These are phyloP conservation scores for Betta splendens DNA, from an alignment of 2,797 vertebrate species.

Conservation along the genomic window DNA sequence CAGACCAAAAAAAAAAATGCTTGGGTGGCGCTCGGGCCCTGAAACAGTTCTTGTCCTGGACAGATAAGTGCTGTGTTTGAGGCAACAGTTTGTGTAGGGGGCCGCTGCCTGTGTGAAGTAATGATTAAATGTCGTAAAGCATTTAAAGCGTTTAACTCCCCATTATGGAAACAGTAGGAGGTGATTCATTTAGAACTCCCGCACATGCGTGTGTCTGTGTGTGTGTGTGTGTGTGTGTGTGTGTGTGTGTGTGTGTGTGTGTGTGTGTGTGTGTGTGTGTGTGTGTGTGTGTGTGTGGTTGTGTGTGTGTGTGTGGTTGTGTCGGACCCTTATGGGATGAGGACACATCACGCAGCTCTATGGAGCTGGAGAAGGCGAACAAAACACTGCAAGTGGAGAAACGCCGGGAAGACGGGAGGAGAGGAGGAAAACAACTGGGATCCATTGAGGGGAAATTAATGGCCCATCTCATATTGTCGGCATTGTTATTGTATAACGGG, in stretches of 20 bases:
- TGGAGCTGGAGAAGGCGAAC: conserved; percentile 50
- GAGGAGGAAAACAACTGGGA: conserved; percentile 67
- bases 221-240: conserved; percentile 22
- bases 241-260: too few relatives aligned
- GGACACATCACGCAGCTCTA: conserved; percentile 42
- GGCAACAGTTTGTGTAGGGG: conserved; percentile 27
- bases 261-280: neutral
- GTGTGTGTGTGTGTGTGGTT: conserved; percentile 38
- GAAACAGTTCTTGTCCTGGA: conserved; percentile 46
- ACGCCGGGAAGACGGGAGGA: conserved; percentile 48
- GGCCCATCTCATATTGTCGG: conserved; percentile 69
- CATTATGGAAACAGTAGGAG: conserved; percentile 72
- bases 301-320: too few relatives aligned
- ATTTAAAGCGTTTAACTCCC: conserved; percentile 70
- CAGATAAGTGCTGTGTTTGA: conserved; percentile 34
- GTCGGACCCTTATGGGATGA: conserved; percentile 45
- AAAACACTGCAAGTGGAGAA: conserved; percentile 56
- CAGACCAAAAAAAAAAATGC: conserved; percentile 35
- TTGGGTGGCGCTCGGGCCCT: conserved; percentile 29
- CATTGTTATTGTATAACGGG: conserved; percentile 64
- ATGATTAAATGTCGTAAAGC: conserved; percentile 76
- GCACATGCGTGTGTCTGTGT: conserved; percentile 33
- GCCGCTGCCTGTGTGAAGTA: conserved; percentile 52
- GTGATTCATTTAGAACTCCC: conserved; percentile 63
- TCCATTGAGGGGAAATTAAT: conserved; percentile 71